A percentile compares a stretch with the other conserved stretches of the same genome.
These are phyloP conservation scores for Steatornis caripensis DNA, from an alignment of 2,113 vertebrate species.

Conservation along the genomic window DNA sequence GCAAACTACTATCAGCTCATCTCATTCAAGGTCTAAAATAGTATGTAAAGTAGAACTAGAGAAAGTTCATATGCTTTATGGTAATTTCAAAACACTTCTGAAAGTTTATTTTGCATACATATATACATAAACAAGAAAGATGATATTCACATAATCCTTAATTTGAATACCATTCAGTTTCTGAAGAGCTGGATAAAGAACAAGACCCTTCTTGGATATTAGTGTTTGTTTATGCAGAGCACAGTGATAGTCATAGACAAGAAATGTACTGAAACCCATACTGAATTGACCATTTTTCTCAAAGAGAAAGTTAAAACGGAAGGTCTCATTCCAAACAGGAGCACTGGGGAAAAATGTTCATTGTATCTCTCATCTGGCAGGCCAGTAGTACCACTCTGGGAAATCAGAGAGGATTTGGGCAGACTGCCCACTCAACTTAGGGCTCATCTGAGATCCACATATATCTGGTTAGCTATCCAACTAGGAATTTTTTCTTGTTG, in stretches of 20 bases:
- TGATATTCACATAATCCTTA: neutral
- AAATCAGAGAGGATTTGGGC: constrained; percentile 52
- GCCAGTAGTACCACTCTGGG: constrained; percentile 31
- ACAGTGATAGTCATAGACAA: neutral
- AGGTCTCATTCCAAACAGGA: neutral
- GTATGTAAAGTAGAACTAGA: neutral
- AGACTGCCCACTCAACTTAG: constrained; percentile 34
- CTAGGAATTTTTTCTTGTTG: neutral
- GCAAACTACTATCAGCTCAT: constrained; percentile 57
- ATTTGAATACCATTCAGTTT: neutral
- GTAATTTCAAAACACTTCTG: neutral
- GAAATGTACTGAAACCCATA: neutral
- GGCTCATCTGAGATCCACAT: constrained; percentile 39
- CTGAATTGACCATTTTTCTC: constrained; percentile 12
- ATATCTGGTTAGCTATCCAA: neutral
- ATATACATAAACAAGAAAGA: neutral
- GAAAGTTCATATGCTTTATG: neutral
- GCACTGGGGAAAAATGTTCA: constrained; percentile 10
- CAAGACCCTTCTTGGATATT: neutral
- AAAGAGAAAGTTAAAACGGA: constrained; percentile 19
- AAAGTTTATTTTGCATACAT: neutral
- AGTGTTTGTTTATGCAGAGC: neutral
- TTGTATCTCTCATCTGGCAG: constrained; percentile 29
- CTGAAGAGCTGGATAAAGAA: neutral
- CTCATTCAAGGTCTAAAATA: constrained; percentile 45